Evolutionary conservation across 1,140 invertebrate genomes (phyloP), one percentile per base, ranked within the genome.

Genomic region (Saccostrea echinata): DNA sequence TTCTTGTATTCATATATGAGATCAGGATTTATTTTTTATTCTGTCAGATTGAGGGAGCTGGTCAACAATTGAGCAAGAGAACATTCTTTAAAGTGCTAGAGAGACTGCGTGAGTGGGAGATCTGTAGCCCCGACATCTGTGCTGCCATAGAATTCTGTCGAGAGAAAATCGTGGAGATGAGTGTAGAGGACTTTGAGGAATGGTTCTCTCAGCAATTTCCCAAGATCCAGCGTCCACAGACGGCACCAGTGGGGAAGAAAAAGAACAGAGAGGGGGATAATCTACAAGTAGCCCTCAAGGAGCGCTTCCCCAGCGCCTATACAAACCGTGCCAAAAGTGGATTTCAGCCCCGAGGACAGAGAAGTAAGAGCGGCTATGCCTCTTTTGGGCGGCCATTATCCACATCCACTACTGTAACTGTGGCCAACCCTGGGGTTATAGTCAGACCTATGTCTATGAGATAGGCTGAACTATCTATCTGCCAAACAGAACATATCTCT

Each of bases 81-180:
- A 94, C 94, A 82, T 94, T 95, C 84, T 87, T 94, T 18, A 93
- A 93, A 84, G 93, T 94, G 24, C 92, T 95, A 30, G 91, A 92
- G 53, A 84, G 88, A 8, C 89, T 95, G 0, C 87, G 93, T 18
- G 91, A 92, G 33, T 95, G 95, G 95, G 94, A 95, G 86, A 94
- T 95, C 53, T 94, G 94, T 84, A 92, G 91, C 68, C 95, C 95
- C 1, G 94, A 95, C 81, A 92, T 95, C 27, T 92, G 91, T 61
- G 93, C 94, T 9, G 94, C 95, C 11, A 92, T 95, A 27, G 95
- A 95, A 88, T 95, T 95, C 88, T 95, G 94, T 88, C 91, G 95
- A 13, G 93, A 92, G 80, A 92, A 92, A 86, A 94, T 95, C 27
- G 92, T 95, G 0, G 93, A 94, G 61, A 94, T 95, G 91, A 90